These are phyloP conservation scores for Melanaphis sacchari DNA, from an alignment of 1,140 invertebrate species.

Conservation along the genomic window DNA sequence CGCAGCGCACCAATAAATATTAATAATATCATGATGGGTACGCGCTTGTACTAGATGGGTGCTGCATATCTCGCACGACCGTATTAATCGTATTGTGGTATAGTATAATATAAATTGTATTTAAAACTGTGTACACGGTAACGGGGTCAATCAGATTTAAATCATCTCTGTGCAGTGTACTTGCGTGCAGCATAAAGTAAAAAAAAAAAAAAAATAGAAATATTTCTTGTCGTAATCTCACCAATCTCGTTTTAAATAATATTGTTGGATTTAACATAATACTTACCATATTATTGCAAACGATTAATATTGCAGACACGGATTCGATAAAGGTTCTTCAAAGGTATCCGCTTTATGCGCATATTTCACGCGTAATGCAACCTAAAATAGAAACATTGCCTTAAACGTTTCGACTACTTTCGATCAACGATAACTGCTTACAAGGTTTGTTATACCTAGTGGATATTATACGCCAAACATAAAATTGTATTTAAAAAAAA, in stretches of 20 bases:
- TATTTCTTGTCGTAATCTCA: background rate
- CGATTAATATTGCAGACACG: too few relatives aligned
- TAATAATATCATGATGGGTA: background rate
- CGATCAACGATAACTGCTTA: background rate
- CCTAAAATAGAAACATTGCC: background rate
- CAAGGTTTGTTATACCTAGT: background rate
- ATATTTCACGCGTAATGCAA: background rate
- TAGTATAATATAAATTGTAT: background rate
- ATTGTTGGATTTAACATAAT: too few relatives aligned
- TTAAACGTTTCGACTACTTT: background rate
- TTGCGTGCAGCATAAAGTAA: background rate
- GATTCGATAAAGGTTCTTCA: too few relatives aligned
- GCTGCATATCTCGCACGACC: background rate
- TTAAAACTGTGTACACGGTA: background rate
- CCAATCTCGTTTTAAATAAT: background rate
- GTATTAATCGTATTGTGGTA: background rate
- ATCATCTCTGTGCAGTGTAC: background rate
- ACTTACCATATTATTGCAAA: too few relatives aligned
- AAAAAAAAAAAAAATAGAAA: background rate
- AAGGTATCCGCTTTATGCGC: background rate
- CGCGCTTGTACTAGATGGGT: background rate
- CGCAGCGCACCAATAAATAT: background rate
- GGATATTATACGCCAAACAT: background rate
- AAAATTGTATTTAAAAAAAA: background rate
- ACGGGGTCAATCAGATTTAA: background rate